Evolutionary conservation across 2,797 vertebrate genomes (phyloP), one percentile per base, ranked within the genome.

Genomic region (Mormyrops boulengeri): DNA sequence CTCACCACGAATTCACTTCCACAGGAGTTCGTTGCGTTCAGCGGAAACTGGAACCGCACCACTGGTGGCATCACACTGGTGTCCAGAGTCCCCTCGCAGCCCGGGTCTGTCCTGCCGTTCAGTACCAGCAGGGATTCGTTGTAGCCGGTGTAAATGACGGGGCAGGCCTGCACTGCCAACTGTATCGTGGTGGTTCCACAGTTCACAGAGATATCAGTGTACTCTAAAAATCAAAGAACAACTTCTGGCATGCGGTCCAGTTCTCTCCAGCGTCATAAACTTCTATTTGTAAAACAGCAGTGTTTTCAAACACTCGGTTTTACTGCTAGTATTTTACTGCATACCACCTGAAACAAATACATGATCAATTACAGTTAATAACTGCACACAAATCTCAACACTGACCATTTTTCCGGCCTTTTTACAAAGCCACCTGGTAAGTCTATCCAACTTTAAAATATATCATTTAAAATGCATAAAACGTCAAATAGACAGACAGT

Each of bases 151-250:
- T 94, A 96, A 87, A 95, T 88, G 5, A 91, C 94, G 0, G 94
- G 95, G 88, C 96, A 96, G 90, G 95, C 92, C 26, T 93, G 93
- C 91, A 96, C 94, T 0, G 93, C 93, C 89, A 96, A 90, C 1
- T 55, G 62, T 41, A 97, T 95, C 88, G 93, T 91, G 26, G 93
- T 91, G 11, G 95, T 95, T 12, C 96, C 96, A 60, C 96, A 97
- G 1, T 62, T 0, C 90, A 96, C 96, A 4, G 91, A 3, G 1
- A 97, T 96, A 89, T 96, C 96, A 52, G 52, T 93, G 87, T 93
- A 85, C 17, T 90, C 92, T 91, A 92, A 44, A 12, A 86, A 89
- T 4, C 47, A 14, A 38, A 85, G 38, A 57, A 17, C 38, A 41
- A 57, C 1, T 12, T 52, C 11, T 85, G 73, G 19, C 41, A 4